Conservation (phyloP, 2,113 vertebrate species). For the Indri indri region DNA sequence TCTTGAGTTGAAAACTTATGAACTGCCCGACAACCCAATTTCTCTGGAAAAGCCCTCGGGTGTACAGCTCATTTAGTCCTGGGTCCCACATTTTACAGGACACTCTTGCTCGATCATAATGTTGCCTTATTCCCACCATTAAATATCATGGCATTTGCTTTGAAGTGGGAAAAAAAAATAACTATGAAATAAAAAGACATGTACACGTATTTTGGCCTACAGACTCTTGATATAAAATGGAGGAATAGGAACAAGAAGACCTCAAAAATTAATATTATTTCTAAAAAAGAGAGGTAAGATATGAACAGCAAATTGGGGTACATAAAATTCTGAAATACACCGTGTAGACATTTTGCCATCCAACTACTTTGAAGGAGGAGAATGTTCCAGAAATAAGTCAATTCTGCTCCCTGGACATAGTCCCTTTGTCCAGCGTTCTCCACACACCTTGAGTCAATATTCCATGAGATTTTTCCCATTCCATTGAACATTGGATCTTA, state of each 20-base stretch:
- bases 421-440: background rate
- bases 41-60: background rate
- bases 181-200: background rate
- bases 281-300: background rate
- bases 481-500: background rate
- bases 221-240: background rate
- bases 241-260: background rate
- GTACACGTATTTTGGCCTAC: background rate
- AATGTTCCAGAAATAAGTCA: background rate
- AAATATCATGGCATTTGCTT: background rate
- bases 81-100: background rate
- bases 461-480: background rate
- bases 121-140: background rate
- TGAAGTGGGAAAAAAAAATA: background rate
- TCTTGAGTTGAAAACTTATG: background rate
- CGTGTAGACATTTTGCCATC: background rate
- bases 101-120: background rate
- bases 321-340: background rate
- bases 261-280: background rate
- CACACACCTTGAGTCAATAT: background rate
- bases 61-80: background rate
- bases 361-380: background rate
- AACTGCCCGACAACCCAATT: background rate
- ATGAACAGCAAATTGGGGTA: background rate
- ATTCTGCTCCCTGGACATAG: background rate